Conservation (phyloP, 2,888 invertebrate species). For the Achlya flavicornis region DNA sequence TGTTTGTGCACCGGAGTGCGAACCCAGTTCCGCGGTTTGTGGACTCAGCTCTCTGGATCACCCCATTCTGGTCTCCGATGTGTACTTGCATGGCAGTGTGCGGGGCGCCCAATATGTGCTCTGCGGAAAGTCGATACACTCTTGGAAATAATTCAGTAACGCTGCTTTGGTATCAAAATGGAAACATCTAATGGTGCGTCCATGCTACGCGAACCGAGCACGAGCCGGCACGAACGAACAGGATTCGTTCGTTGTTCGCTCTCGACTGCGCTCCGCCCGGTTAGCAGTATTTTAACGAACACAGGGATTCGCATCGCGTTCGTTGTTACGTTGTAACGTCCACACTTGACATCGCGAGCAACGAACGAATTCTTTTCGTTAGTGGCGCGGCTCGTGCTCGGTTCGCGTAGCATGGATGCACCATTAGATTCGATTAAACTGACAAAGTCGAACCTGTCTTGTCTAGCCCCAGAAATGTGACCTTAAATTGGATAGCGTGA, state of each 20-base stretch:
- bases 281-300: no score
- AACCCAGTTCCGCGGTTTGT: slow-evolving; percentile 19
- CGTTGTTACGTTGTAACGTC: no score
- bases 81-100: slow-evolving; percentile 19
- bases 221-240: no score
- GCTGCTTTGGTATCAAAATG: neutral
- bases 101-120: slow-evolving; percentile 18
- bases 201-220: no score
- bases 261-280: no score
- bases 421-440: no score
- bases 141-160: neutral
- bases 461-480: neutral
- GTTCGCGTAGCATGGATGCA: no score
- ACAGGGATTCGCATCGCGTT: no score
- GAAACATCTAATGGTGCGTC: neutral
- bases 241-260: no score
- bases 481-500: neutral
- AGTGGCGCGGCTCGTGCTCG: no score
- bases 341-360: no score
- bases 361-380: no score
- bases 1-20: slow-evolving; percentile 27
- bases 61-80: slow-evolving; percentile 13
- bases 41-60: slow-evolving; percentile 29
- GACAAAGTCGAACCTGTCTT: neutral
- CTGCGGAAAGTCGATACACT: neutral